These are phyloP conservation scores for Melierax canorus DNA, from an alignment of 2,113 vertebrate species.

Conservation along the genomic window DNA sequence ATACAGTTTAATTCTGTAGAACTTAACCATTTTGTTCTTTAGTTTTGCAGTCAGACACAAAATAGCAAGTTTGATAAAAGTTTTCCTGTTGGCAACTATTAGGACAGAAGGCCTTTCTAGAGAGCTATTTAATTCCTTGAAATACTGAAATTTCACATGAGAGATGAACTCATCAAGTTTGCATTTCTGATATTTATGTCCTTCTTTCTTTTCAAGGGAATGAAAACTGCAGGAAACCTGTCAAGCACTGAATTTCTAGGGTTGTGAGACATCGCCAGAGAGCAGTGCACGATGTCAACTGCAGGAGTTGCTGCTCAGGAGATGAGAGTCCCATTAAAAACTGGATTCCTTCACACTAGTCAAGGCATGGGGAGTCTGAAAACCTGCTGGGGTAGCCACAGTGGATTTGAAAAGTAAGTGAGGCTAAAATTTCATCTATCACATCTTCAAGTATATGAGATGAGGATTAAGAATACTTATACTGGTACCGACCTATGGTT, in stretches of 20 bases:
- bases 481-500: neutral
- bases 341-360: slow-evolving; percentile 81
- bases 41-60: neutral
- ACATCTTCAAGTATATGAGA: neutral
- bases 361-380: slow-evolving; percentile 84
- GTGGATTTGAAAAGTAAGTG: slow-evolving; percentile 85
- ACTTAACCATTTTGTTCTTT: neutral
- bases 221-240: slow-evolving; percentile 50
- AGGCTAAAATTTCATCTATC: neutral
- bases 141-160: neutral
- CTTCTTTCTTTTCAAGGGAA: slow-evolving; percentile 54
- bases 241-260: neutral
- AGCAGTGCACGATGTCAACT: slow-evolving; percentile 83
- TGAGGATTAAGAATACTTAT: accelerated
- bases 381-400: slow-evolving; percentile 79
- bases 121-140: neutral
- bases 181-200: neutral
- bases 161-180: neutral
- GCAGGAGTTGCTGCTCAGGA: slow-evolving; percentile 91
- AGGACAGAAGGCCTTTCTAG: neutral
- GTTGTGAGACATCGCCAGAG: neutral
- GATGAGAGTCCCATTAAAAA: slow-evolving; percentile 84
- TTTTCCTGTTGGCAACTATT: neutral
- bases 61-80: neutral
- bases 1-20: neutral